phyloP scores from a whole-genome alignment of 1,140 invertebrate genomes.

The Leptonema lineaticorne region DNA sequence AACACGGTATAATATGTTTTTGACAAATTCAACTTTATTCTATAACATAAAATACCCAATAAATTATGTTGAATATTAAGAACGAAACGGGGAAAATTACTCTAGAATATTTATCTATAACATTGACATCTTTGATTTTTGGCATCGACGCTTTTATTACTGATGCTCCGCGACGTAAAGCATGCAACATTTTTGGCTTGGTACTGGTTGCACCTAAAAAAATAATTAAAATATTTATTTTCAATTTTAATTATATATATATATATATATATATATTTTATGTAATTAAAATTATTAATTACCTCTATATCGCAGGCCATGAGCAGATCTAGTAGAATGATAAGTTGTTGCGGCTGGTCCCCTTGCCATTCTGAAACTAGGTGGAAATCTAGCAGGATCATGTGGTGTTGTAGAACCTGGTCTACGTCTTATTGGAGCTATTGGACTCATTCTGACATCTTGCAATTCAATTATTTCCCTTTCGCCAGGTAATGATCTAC shows the following conservation, averaged over 20 bases:
- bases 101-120: constrained; percentile 95
- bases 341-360: constrained; percentile 55
- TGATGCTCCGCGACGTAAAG: constrained; percentile 73
- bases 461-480: constrained; percentile 75
- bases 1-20: too few relatives aligned
- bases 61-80: constrained; percentile 88
- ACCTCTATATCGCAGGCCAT: constrained; percentile 62
- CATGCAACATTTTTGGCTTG: constrained; percentile 73
- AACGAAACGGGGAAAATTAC: constrained; percentile 94
- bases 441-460: constrained; percentile 79
- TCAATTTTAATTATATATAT: background rate
- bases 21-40: constrained; percentile 55
- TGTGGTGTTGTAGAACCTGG: constrained; percentile 47
- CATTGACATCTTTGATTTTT: constrained; percentile 94
- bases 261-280: background rate
- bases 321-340: constrained; percentile 41
- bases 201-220: constrained; percentile 54
- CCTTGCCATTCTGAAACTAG: constrained; percentile 75
- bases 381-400: constrained; percentile 71
- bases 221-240: too few relatives aligned
- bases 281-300: constrained; percentile 2
- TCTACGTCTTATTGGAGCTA: constrained; percentile 72
- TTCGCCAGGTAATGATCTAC: constrained; percentile 35
- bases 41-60: constrained; percentile 93
- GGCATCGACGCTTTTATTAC: constrained; percentile 83